Evolutionary conservation across 53 echinoderm and acorn worm species (phyloP).

Genomic region (Glandiceps talaboti): DNA sequence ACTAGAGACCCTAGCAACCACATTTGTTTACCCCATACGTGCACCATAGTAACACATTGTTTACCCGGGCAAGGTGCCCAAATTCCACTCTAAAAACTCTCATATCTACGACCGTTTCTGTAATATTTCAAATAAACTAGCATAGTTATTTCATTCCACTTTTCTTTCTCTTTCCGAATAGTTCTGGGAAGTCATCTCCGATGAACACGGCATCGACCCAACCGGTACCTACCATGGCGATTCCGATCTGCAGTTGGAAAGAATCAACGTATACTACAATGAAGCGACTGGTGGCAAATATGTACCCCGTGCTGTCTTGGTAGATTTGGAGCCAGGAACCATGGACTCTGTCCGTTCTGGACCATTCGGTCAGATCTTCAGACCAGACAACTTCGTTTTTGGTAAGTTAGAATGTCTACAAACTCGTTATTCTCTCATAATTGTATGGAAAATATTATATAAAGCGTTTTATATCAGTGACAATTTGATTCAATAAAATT

Average conservation of each 20-base stretch:
- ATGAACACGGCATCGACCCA: conserved; percentile 95
- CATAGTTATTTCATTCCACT: not conserved
- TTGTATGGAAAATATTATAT: too few relatives aligned
- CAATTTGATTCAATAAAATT: too few relatives aligned
- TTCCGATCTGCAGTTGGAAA: conserved; percentile 87
- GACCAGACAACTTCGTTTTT: not conserved
- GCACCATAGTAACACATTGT: too few relatives aligned
- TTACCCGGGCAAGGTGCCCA: too few relatives aligned
- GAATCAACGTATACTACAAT: conserved; percentile 96
- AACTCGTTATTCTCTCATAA: not conserved
- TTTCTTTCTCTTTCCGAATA: conserved; percentile 12
- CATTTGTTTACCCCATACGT: not conserved
- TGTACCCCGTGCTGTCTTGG: conserved; percentile 36
- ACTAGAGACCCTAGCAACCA: not conserved
- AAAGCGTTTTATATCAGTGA: too few relatives aligned
- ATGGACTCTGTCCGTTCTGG: conserved; percentile 89
- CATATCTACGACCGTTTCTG: too few relatives aligned
- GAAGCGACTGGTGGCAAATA: conserved; percentile 72
- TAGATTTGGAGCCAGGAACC: conserved; percentile 91
- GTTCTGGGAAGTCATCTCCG: conserved; percentile 99
- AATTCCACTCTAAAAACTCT: too few relatives aligned
- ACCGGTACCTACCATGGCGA: conserved; percentile 94
- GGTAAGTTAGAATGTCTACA: not conserved
- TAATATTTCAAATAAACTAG: too few relatives aligned
- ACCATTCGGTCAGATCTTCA: not conserved